Evolutionary conservation across 1,140 invertebrate genomes (phyloP).

Genomic region (Lordiphosa stackelbergi): DNA sequence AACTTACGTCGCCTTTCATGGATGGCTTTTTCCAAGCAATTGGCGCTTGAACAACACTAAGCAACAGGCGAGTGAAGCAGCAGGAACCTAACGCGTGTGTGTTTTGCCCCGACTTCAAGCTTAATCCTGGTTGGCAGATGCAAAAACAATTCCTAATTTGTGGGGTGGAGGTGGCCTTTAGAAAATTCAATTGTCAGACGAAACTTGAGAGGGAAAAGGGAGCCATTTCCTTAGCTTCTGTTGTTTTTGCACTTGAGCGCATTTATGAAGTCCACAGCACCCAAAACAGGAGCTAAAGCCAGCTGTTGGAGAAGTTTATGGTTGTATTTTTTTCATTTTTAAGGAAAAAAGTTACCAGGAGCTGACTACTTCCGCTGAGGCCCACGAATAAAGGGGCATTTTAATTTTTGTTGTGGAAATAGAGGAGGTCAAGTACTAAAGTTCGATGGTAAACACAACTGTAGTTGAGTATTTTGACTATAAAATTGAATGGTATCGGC

Average conservation of each 20-base stretch:
- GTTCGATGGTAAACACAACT: no score
- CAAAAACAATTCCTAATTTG: conserved; percentile 41
- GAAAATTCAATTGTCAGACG: conserved; percentile 35
- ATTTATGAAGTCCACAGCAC: conserved; percentile 24
- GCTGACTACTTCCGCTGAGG: no score
- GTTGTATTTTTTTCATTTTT: background rate
- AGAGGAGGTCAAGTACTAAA: no score
- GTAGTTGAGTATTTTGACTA: no score
- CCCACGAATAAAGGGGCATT: no score
- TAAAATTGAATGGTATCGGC: no score
- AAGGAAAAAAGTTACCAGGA: background rate
- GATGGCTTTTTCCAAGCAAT: conserved; percentile 48
- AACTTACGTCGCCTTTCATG: conserved; percentile 22
- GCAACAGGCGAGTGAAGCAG: conserved; percentile 33
- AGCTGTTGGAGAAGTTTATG: conserved; percentile 7
- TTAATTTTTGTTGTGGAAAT: no score
- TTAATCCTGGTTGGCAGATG: conserved; percentile 5
- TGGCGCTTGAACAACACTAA: conserved; percentile 14
- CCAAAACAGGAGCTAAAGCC: background rate
- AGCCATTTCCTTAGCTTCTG: conserved; percentile 3
- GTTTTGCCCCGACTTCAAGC: conserved; percentile 10
- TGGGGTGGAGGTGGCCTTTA: conserved; percentile 8
- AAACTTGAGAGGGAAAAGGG: conserved; percentile 12
- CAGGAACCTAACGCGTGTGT: conserved; percentile 6
- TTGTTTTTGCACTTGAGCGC: conserved; percentile 23